phyloP scores from a whole-genome alignment of 2,888 invertebrate species.

The Philereme vetulata region DNA sequence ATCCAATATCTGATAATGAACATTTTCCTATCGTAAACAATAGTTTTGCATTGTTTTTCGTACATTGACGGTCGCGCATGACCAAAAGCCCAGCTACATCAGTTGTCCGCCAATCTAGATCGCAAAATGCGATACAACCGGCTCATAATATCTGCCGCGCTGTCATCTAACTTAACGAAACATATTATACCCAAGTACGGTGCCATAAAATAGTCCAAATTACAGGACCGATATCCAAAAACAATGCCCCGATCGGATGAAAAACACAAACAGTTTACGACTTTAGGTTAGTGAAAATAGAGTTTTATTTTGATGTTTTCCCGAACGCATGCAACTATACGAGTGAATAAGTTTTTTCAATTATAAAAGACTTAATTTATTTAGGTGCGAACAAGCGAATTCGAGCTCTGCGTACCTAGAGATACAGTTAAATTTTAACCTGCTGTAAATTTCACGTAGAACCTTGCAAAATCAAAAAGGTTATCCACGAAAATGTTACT shows the following conservation, averaged over 20 bases:
- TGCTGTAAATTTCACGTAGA: constrained; percentile 50
- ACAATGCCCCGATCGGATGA: constrained; percentile 66
- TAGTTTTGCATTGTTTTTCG: constrained; percentile 33
- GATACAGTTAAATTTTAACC: constrained; percentile 43
- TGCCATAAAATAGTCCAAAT: constrained; percentile 78
- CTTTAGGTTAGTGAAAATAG: constrained; percentile 46
- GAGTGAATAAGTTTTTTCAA: constrained; percentile 78
- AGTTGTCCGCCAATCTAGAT: constrained; percentile 41
- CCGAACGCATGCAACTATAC: constrained; percentile 70
- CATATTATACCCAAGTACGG: constrained; percentile 67
- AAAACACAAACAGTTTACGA: constrained; percentile 44
- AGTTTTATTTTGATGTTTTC: constrained; percentile 53
- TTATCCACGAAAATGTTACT: constrained; percentile 84
- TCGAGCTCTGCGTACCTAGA: constrained; percentile 18
- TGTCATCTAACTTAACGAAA: constrained; percentile 63
- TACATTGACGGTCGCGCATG: constrained; percentile 28
- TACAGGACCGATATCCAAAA: constrained; percentile 76
- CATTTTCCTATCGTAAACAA: constrained; percentile 32
- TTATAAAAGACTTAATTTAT: constrained; percentile 75
- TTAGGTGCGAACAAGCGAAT: constrained; percentile 31
- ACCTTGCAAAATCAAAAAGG: constrained; percentile 69
- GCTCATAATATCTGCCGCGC: constrained; percentile 54
- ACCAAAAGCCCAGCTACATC: constrained; percentile 32
- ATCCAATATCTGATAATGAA: constrained; percentile 34
- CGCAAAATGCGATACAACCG: constrained; percentile 42